Evolutionary conservation across 2,113 vertebrate genomes (phyloP), one percentile per base, ranked within the genome.

Genomic region (Neotoma lepida): DNA sequence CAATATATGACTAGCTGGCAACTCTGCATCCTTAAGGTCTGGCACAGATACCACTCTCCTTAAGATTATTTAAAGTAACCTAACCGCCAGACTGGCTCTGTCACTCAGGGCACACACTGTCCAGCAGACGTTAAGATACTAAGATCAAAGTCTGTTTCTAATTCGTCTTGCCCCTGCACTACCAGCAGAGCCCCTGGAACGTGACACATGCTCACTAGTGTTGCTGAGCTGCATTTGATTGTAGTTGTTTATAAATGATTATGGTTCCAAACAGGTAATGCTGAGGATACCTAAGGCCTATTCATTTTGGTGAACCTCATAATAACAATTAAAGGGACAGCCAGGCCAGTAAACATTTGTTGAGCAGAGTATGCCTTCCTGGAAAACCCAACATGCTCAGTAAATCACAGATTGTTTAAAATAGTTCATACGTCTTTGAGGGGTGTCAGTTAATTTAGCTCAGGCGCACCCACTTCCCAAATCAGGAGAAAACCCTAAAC

Each of bases 341-440:
- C 17, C n/a, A 89, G 9, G 39, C 17, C n/a, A 89, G 9, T 41
- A 89, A 89, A 49, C 61, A 20, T 86, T 17, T 85, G 68, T 30
- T 74, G 39, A 64, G 2, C 30, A 58, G 54, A 85, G 18, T 74
- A 33, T 61, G n/a, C 22, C 76, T 17, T 81, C 78, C 39, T 63
- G n/a, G 20, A 84, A 68, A 90, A 93, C 66, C 10, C 3, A 80
- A 22, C 7, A 95, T n/a, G 41, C 46, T 94, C 58, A 66, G 58
- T 87, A 88, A 94, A 80, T 63, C 61, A 93, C 35, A 77, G 7
- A 64, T 51, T 84, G 39, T 92, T 44, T 78, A 64, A 66, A 90
- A 77, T 1, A 74, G 82, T 39, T 87, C 61, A 51, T 0, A 41
- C 8, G 74, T 4, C 41, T 54, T 85, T 91, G 6, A 70, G 56